phyloP scores from a whole-genome alignment of 2,113 vertebrate species.

The Pungitius pungitius region DNA sequence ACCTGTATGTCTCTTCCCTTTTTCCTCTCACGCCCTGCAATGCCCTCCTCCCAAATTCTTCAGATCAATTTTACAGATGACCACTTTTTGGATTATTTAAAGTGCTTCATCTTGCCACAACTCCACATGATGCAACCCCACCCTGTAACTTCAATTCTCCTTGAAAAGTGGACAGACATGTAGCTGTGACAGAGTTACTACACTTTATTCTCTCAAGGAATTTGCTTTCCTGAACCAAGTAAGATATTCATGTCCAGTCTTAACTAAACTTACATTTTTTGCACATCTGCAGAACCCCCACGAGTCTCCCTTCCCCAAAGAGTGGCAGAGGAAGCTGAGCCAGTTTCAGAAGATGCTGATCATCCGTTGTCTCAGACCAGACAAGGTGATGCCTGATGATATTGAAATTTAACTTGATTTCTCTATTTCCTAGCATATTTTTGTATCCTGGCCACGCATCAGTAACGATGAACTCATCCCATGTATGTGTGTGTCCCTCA shows the following conservation, averaged over 20 bases:
- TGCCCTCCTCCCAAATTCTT: neutral
- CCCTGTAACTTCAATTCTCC: neutral
- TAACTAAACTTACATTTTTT: neutral
- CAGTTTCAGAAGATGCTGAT: conserved; percentile 89
- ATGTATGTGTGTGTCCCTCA: conserved; percentile 47
- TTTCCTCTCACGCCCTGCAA: neutral
- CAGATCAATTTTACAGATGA: neutral
- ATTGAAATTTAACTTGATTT: neutral
- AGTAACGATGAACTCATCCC: neutral
- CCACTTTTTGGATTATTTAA: conserved; percentile 52
- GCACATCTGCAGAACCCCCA: conserved; percentile 79
- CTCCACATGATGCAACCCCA: conserved; percentile 33
- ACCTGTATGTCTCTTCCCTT: neutral
- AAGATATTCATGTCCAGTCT: neutral
- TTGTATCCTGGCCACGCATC: neutral
- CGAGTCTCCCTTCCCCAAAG: conserved; percentile 80
- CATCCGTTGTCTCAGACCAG: conserved; percentile 86
- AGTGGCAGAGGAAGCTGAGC: conserved; percentile 80
- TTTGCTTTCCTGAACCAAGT: neutral
- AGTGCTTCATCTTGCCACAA: conserved; percentile 57
- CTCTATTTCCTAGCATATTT: neutral
- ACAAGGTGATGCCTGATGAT: conserved; percentile 78
- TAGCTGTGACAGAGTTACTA: neutral
- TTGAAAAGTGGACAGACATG: conserved; percentile 5
- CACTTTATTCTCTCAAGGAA: neutral